Percentiles rank a stretch among this genome's conserved stretches.
phyloP scores from a whole-genome alignment of 2,888 invertebrate species.

The Caenorhabditis zanzibari region DNA sequence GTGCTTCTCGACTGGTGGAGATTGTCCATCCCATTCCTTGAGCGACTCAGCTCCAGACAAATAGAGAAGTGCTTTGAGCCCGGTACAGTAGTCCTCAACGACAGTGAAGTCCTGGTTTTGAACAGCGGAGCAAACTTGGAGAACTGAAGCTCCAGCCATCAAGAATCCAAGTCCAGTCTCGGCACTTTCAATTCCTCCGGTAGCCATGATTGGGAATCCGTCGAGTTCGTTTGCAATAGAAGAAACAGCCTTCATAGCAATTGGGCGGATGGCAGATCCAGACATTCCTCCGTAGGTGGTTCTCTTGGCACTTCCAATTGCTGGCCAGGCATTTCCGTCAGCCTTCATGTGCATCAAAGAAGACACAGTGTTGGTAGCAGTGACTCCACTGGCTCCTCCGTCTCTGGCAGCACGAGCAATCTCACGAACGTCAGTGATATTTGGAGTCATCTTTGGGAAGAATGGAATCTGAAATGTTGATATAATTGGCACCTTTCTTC shows the following conservation, averaged over 20 bases:
- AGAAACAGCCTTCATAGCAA: constrained; percentile 93
- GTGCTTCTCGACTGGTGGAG: constrained; percentile 92
- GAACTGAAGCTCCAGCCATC: constrained; percentile 92
- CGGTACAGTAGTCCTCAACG: constrained; percentile 93
- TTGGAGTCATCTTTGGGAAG: constrained; percentile 97
- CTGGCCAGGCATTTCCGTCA: constrained; percentile 94
- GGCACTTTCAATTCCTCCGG: constrained; percentile 97
- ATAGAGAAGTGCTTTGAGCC: constrained; percentile 81
- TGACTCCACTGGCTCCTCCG: constrained; percentile 94
- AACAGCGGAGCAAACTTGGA: constrained; percentile 97
- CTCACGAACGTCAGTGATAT: constrained; percentile 93
- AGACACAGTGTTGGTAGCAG: constrained; percentile 97
- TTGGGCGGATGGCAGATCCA: constrained; percentile 90
- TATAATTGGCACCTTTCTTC: constrained; percentile 65
- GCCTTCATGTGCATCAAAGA: constrained; percentile 93
- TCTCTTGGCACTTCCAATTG: constrained; percentile 89
- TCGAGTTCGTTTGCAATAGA: constrained; percentile 91
- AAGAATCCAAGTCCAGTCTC: constrained; percentile 96
- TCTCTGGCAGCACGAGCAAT: constrained; percentile 92
- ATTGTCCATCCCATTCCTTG: constrained; percentile 94
- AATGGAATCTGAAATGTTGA: constrained; percentile 90
- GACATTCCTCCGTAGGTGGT: constrained; percentile 86
- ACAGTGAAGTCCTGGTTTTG: constrained; percentile 99
- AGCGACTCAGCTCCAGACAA: constrained; percentile 86
- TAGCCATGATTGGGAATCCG: constrained; percentile 94